phyloP scores from a whole-genome alignment of 1,140 invertebrate species.

The Dinoponera quadriceps region DNA sequence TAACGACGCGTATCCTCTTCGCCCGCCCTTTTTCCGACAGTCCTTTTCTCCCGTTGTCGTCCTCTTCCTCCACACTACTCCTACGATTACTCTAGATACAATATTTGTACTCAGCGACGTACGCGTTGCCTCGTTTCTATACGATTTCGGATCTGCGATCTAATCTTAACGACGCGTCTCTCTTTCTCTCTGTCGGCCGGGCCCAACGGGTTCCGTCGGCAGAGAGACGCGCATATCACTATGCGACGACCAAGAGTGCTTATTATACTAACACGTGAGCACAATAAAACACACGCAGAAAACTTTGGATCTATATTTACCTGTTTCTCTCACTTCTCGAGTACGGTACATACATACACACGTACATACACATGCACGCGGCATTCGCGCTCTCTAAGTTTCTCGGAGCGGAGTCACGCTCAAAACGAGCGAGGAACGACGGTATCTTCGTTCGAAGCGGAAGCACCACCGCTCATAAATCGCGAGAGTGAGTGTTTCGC shows the following conservation, averaged over 20 bases:
- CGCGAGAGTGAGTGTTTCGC: too few relatives aligned
- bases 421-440: too few relatives aligned
- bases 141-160: slow-evolving; percentile 58
- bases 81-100: slow-evolving; percentile 58
- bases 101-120: slow-evolving; percentile 42
- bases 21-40: too few relatives aligned
- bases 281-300: slow-evolving; percentile 50
- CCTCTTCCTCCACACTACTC: not conserved
- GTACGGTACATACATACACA: not conserved
- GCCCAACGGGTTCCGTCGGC: not conserved
- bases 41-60: too few relatives aligned
- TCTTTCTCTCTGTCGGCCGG: not conserved
- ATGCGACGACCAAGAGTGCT: slow-evolving; percentile 54
- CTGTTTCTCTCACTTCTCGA: slow-evolving; percentile 43
- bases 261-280: slow-evolving; percentile 53
- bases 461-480: too few relatives aligned
- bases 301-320: slow-evolving; percentile 57
- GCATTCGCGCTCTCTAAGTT: too few relatives aligned
- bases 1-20: too few relatives aligned
- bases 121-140: slow-evolving; percentile 56
- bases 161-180: slow-evolving; percentile 50
- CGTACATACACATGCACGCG: not conserved
- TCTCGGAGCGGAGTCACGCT: too few relatives aligned
- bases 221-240: not conserved
- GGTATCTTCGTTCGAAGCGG: too few relatives aligned